A percentile compares a stretch with the other conserved stretches of the same genome.
Evolutionary conservation across 2,888 invertebrate genomes (phyloP).

Genomic region (Sepioteuthis lessoniana): DNA sequence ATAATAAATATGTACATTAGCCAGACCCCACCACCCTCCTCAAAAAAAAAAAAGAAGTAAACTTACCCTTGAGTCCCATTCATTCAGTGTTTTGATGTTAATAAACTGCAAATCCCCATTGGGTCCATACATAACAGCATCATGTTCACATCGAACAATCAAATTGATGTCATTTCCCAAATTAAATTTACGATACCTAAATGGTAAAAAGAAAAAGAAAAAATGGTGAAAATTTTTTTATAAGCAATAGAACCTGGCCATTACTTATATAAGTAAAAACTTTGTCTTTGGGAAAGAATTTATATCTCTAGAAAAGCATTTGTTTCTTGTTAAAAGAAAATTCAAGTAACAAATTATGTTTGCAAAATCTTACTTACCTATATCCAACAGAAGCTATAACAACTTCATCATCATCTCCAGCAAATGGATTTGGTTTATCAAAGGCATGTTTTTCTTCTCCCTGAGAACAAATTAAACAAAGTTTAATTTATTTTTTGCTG

Average conservation of each 20-base stretch:
- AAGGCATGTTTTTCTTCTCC: slow-evolving; percentile 90
- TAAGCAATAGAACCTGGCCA: neutral
- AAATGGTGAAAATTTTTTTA: neutral
- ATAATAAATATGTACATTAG: neutral
- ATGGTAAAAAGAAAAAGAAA: slow-evolving; percentile 47
- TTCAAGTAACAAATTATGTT: neutral
- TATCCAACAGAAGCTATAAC: slow-evolving; percentile 97
- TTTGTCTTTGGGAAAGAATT: neutral
- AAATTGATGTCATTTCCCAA: slow-evolving; percentile 93
- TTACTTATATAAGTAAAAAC: neutral
- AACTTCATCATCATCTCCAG: slow-evolving; percentile 89
- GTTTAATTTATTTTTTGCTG: too few species aligned
- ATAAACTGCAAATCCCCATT: slow-evolving; percentile 91
- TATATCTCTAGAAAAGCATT: neutral
- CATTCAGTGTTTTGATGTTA: slow-evolving; percentile 97
- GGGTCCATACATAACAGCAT: slow-evolving; percentile 83
- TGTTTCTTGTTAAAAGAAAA: neutral
- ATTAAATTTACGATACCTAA: slow-evolving; percentile 93
- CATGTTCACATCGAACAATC: slow-evolving; percentile 96
- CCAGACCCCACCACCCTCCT: too few species aligned
- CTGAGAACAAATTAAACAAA: slow-evolving; percentile 54
- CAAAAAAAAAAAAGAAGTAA: neutral
- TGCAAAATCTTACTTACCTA: slow-evolving; percentile 76
- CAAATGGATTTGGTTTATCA: slow-evolving; percentile 93
- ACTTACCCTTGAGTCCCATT: slow-evolving; percentile 93